Evolutionary conservation across 2,113 vertebrate species (phyloP), one percentile per base, ranked within the genome.

Genomic region (Hystrix brachyura): DNA sequence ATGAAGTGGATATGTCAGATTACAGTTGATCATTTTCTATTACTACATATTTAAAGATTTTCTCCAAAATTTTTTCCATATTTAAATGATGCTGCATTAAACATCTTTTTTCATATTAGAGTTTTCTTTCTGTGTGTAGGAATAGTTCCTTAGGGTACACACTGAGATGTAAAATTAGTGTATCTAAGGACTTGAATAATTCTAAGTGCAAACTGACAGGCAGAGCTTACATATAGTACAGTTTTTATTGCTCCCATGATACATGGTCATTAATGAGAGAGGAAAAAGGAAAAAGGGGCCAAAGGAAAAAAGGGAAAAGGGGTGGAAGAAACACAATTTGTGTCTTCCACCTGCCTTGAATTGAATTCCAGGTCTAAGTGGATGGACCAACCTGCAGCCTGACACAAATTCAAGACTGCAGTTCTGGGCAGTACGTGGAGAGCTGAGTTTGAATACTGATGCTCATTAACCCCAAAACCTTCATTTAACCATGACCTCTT

Each of bases 1-100:
- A 46, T 67, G 48, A 62, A 34, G 38, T 62, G 79, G 19, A 69
- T 51, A 34, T 55, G 38, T 43, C 78, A 71, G 72, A 79, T 60
- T 87, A 17, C 76, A 78, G 69, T 64, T 76, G n/a, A 79, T 84
- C 25, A 15, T 90, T 93, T 93, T 23, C 78, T 19, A 69, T 79
- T 72, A 94, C 34, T 76, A 86, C 21, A 51, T 14, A n/a, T 34
- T 64, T 93, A 84, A 90, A 80, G 23, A 14, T n/a, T 46, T 34
- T 71, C 1, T 34, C 0, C 57, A 23, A 84, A 80, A 46, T 59
- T 51, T 64, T 76, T 64, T 55, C 79, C 78, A 78, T 43, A 51
- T 57, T 93, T 82, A 81, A 87, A 51, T 72, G 76, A 91, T 80
- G 13, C 48, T 62, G 12, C 32, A 81, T 80, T 46, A 91, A 81